Percentiles rank a stretch among this genome's conserved stretches.
phyloP scores from a whole-genome alignment of 2,888 invertebrate genomes.

The Drosophila rellima region DNA sequence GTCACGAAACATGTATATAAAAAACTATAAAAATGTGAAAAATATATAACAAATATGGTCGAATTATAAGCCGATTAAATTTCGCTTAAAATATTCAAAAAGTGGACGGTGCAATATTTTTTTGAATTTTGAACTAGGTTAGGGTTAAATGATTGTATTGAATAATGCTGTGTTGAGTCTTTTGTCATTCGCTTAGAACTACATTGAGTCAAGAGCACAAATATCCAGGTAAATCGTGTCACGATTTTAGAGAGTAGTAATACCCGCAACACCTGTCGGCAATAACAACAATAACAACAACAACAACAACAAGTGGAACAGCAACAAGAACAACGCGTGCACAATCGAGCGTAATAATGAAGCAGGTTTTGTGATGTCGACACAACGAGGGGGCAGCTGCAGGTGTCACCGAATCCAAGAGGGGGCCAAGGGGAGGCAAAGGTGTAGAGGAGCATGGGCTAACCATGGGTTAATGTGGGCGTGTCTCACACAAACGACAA shows the following conservation, averaged over 20 bases:
- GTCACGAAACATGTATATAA: no score
- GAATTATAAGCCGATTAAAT: no score
- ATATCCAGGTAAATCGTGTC: background rate
- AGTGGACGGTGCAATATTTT: no score
- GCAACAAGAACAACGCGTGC: conserved; percentile 36
- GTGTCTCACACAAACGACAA: conserved; percentile 35
- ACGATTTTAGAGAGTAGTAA: background rate
- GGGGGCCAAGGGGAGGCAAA: background rate
- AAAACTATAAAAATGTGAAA: no score
- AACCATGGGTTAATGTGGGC: conserved; percentile 12
- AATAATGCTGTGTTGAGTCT: no score
- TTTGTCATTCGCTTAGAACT: no score
- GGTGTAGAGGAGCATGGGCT: background rate
- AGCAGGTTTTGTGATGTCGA: conserved; percentile 73
- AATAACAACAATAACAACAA: conserved; percentile 20
- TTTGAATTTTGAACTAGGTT: no score
- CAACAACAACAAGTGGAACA: conserved; percentile 18
- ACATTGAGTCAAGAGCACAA: no score
- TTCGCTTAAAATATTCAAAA: no score
- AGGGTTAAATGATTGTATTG: no score
- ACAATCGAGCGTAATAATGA: conserved; percentile 83
- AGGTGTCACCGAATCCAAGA: background rate
- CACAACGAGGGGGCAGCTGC: conserved; percentile 4
- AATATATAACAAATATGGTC: no score
- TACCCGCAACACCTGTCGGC: background rate